Evolutionary conservation across 2,797 vertebrate species (phyloP).

Genomic region (Falco novaeseelandiae): DNA sequence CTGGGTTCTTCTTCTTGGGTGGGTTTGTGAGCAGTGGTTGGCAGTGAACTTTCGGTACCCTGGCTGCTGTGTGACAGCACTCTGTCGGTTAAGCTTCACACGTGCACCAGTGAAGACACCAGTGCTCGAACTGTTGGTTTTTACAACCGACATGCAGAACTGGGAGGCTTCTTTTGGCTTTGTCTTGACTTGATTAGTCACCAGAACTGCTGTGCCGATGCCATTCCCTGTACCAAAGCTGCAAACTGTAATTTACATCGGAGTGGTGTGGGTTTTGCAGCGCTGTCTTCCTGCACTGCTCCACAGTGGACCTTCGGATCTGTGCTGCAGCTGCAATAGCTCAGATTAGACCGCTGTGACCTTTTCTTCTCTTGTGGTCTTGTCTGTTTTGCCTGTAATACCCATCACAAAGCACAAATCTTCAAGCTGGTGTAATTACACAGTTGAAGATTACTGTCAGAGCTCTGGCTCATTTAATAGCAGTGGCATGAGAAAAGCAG

Average conservation of each 20-base stretch:
- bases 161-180: not conserved
- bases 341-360: not conserved
- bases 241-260: not conserved
- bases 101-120: not conserved
- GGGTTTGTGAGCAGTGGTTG: not conserved
- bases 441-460: not conserved
- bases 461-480: not conserved
- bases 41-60: not conserved
- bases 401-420: not conserved
- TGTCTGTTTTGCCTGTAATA: not conserved
- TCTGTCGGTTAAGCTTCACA: not conserved
- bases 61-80: not conserved
- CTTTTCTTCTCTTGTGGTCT: not conserved
- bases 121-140: not conserved
- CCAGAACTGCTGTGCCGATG: not conserved
- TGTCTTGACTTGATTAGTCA: not conserved
- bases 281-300: not conserved
- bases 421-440: not conserved
- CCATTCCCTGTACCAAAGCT: not conserved
- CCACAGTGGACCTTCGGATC: not conserved
- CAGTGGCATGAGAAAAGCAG: not conserved
- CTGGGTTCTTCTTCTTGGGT: not conserved
- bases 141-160: not conserved
- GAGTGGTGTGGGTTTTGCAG: not conserved
- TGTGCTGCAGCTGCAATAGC: not conserved